Percentiles rank a stretch among this genome's conserved stretches.
phyloP scores from a whole-genome alignment of 2,888 invertebrate genomes.

The Neoaliturus tenellus region DNA sequence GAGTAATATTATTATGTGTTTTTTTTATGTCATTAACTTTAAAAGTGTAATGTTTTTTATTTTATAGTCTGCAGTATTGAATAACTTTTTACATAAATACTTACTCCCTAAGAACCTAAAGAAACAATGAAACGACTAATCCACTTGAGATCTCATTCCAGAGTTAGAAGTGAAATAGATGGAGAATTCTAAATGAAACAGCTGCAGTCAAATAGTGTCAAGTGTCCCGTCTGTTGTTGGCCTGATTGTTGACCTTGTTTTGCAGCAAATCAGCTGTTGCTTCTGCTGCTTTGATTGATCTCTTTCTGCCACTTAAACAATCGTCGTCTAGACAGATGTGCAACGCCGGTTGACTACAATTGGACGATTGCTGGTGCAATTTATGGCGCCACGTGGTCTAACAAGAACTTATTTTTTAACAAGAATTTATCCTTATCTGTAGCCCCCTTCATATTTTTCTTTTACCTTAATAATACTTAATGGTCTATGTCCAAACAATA shows the following conservation, averaged over 20 bases:
- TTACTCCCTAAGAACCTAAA: too few relatives aligned
- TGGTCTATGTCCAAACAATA: too few relatives aligned
- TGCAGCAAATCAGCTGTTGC: slow-evolving; percentile 23
- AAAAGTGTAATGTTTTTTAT: too few relatives aligned
- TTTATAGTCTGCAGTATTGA: too few relatives aligned
- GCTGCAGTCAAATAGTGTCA: background rate
- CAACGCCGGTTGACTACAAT: background rate
- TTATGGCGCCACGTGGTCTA: background rate
- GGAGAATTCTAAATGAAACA: background rate
- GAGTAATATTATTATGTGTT: too few relatives aligned
- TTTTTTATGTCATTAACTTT: too few relatives aligned
- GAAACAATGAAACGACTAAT: too few relatives aligned
- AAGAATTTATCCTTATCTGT: too few relatives aligned
- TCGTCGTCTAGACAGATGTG: background rate
- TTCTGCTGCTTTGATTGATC: background rate
- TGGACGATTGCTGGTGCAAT: background rate
- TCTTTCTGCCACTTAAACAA: background rate
- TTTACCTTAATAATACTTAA: too few relatives aligned
- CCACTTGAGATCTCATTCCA: background rate
- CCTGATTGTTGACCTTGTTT: slow-evolving; percentile 20
- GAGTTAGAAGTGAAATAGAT: background rate
- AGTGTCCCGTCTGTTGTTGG: slow-evolving; percentile 6
- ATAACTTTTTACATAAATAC: too few relatives aligned
- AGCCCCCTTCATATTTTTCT: too few relatives aligned
- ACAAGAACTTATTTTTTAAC: too few relatives aligned